Evolutionary conservation across 2,113 vertebrate species (phyloP).

Genomic region (Nothobranchius furzeri): DNA sequence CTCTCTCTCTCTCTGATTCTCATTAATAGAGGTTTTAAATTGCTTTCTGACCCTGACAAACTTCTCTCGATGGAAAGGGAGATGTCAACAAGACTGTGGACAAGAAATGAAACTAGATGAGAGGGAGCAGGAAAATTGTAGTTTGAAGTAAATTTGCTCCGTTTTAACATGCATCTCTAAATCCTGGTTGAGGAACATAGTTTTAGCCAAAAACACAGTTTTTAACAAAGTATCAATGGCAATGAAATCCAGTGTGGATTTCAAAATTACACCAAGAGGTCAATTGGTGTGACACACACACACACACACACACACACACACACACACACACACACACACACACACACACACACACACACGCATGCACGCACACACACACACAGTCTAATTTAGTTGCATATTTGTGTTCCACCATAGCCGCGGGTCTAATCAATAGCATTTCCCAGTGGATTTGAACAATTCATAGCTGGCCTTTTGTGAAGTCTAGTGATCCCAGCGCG

Average conservation of each 20-base stretch:
- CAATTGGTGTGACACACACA: constrained; percentile 1
- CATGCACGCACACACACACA: no score
- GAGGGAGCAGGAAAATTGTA: constrained; percentile 30
- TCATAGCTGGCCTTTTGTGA: constrained; percentile 71
- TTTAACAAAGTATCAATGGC: no score
- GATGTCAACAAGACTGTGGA: constrained; percentile 65
- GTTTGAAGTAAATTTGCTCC: constrained; percentile 29
- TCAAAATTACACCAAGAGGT: not conserved
- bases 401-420: constrained; percentile 62
- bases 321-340: not conserved
- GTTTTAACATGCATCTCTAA: constrained; percentile 48
- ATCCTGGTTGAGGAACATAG: not conserved
- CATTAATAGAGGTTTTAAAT: constrained; percentile 89
- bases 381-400: constrained; percentile 72
- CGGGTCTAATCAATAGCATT: constrained; percentile 74
- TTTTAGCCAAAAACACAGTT: no score
- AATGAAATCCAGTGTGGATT: constrained; percentile 11
- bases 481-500: constrained; percentile 54
- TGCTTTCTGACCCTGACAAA: constrained; percentile 85
- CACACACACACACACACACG: not conserved
- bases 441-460: constrained; percentile 69
- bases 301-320: constrained; percentile 9
- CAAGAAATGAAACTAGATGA: constrained; percentile 49
- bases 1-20: constrained; percentile 59
- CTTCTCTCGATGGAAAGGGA: constrained; percentile 86